Percentiles rank a stretch among this genome's conserved stretches.
Evolutionary conservation across 1,140 invertebrate species (phyloP).

Genomic region (Xylocopa sonorina): DNA sequence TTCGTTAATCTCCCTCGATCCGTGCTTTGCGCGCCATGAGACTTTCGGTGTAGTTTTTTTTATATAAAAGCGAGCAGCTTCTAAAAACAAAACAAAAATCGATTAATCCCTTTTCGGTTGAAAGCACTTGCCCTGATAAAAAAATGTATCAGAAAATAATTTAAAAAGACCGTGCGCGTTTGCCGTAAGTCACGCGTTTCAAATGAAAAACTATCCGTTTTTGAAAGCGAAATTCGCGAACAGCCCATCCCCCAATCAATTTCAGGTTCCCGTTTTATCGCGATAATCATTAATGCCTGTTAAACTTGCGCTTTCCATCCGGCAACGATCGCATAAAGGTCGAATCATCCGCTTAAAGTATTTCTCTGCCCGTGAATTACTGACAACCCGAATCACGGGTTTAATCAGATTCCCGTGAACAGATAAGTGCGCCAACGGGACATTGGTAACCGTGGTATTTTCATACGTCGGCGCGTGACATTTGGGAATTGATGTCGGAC

Average conservation of each 20-base stretch:
- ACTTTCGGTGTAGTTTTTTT: neutral
- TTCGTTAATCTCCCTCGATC: neutral
- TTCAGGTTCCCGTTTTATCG: too few relatives aligned
- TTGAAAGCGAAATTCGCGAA: too few relatives aligned
- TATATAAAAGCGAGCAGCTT: neutral
- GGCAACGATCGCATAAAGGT: neutral
- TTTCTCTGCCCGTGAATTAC: neutral
- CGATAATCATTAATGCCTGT: too few relatives aligned
- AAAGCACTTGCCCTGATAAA: neutral
- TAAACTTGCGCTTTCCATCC: too few relatives aligned
- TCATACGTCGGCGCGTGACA: constrained; percentile 38
- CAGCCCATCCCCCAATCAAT: too few relatives aligned
- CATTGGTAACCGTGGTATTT: constrained; percentile 9
- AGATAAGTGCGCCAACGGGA: neutral
- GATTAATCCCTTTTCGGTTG: neutral
- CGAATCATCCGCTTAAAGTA: neutral
- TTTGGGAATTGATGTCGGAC: constrained; percentile 39
- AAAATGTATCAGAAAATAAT: neutral
- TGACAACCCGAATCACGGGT: neutral
- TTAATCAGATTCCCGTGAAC: constrained; percentile 11
- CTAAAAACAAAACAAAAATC: neutral
- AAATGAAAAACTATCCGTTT: too few relatives aligned
- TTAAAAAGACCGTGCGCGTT: neutral
- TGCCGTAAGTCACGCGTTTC: too few relatives aligned
- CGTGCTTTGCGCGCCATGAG: neutral